Percentiles rank a stretch among this genome's conserved stretches.
Conservation (phyloP, 2,888 invertebrate genomes). For the Ctena decussata region DNA sequence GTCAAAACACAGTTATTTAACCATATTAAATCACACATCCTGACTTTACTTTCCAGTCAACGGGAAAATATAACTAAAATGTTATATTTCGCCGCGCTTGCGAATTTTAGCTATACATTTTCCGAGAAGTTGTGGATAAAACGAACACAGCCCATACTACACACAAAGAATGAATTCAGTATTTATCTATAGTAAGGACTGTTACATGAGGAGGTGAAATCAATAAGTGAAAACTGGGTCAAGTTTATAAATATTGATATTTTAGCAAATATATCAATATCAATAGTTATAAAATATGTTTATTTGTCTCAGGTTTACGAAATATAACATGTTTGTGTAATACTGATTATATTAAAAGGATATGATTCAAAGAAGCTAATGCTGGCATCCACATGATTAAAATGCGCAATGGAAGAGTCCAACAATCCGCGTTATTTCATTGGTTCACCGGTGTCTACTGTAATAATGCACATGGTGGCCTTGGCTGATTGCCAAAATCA, state of each 20-base stretch:
- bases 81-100: neutral
- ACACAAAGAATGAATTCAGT: slow-evolving; percentile 5
- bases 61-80: neutral
- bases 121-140: neutral
- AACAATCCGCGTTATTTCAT: slow-evolving; percentile 40
- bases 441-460: slow-evolving; percentile 25
- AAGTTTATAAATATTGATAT: neutral
- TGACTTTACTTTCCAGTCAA: neutral
- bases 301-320: too few relatives aligned
- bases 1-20: neutral
- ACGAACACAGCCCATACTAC: neutral
- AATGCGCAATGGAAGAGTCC: slow-evolving; percentile 32
- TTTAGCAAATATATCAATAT: too few relatives aligned
- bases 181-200: slow-evolving; percentile 16
- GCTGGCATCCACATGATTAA: too few relatives aligned
- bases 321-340: too few relatives aligned
- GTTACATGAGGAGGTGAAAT: neutral
- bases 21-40: neutral
- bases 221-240: slow-evolving; percentile 21
- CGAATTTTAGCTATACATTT: neutral
- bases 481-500: slow-evolving; percentile 4
- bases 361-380: too few relatives aligned
- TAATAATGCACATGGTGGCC: neutral
- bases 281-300: too few relatives aligned
- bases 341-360: too few relatives aligned